These are phyloP conservation scores for Charina bottae DNA, from an alignment of 2,113 vertebrate genomes.

Conservation along the genomic window DNA sequence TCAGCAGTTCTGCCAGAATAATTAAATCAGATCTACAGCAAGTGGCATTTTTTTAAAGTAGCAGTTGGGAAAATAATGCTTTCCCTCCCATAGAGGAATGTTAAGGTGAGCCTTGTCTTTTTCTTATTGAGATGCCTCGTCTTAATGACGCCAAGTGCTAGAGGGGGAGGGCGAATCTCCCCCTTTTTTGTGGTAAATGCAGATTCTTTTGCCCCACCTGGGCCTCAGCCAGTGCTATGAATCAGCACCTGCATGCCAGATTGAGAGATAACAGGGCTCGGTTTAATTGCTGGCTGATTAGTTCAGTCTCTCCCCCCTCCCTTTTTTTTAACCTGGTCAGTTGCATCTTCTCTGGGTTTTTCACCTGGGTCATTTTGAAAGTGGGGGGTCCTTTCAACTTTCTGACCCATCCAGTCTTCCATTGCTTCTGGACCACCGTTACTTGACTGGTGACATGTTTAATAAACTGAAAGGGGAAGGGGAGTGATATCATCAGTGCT, in stretches of 20 bases:
- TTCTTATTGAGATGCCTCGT: slow-evolving; percentile 66
- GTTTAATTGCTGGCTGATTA: slow-evolving; percentile 35
- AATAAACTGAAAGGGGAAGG: not conserved
- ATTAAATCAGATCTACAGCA: slow-evolving; percentile 19
- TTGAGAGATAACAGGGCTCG: slow-evolving; percentile 57
- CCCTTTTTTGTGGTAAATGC: slow-evolving; percentile 3
- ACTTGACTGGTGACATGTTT: not conserved
- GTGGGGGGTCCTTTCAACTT: not conserved
- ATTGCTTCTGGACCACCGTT: not conserved
- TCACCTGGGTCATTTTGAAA: slow-evolving; percentile 17
- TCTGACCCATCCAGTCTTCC: not conserved
- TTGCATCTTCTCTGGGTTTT: slow-evolving; percentile 21
- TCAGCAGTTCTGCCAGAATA: not conserved
- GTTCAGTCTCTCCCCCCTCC: not conserved
- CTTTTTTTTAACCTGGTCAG: not conserved
- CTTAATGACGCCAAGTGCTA: slow-evolving; percentile 71
- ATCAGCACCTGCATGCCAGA: slow-evolving; percentile 64
- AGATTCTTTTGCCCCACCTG: slow-evolving; percentile 40
- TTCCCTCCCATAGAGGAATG: slow-evolving; percentile 62
- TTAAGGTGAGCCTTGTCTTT: slow-evolving; percentile 64
- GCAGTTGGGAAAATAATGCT: slow-evolving; percentile 6
- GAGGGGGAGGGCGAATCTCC: not conserved
- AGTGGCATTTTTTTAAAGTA: not conserved
- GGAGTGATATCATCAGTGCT: not conserved
- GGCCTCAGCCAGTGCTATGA: slow-evolving; percentile 60